Percentiles rank a stretch among this genome's conserved stretches.
These are phyloP conservation scores for Dicroscelio sp. DNA, from an alignment of 2,888 invertebrate species.

Conservation along the genomic window DNA sequence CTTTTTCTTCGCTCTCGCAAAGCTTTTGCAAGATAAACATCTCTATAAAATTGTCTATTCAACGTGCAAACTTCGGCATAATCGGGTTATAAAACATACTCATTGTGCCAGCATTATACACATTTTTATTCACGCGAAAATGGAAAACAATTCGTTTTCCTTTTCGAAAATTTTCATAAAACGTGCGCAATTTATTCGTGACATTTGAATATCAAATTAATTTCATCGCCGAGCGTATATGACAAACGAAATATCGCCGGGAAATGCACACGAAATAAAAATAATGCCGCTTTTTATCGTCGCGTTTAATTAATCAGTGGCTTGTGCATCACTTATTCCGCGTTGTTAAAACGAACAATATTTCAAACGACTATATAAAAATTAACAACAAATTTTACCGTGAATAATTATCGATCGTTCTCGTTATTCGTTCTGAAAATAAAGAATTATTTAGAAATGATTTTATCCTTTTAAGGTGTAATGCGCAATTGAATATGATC, in stretches of 20 bases:
- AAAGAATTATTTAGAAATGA: too few species aligned
- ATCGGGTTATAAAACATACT: conserved; percentile 79
- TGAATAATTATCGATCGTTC: too few species aligned
- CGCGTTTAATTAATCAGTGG: conserved; percentile 25
- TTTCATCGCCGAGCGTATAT: conserved; percentile 15
- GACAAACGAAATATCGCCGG: conserved; percentile 34
- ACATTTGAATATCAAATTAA: conserved; percentile 68
- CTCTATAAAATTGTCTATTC: conserved; percentile 79
- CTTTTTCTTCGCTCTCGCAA: conserved; percentile 66
- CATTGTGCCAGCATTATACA: conserved; percentile 57
- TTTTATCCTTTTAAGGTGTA: too few species aligned
- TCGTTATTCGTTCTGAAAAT: too few species aligned
- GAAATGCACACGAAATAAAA: conserved; percentile 23
- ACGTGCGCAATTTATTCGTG: conserved; percentile 8
- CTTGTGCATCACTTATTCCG: background rate
- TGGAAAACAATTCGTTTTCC: conserved; percentile 57
- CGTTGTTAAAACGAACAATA: background rate
- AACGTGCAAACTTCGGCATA: conserved; percentile 76
- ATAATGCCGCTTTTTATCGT: conserved; percentile 22
- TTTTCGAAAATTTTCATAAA: conserved; percentile 43
- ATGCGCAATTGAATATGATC: too few species aligned
- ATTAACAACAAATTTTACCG: too few species aligned
- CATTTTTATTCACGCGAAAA: conserved; percentile 50
- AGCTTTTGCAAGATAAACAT: conserved; percentile 73
- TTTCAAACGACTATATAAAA: too few species aligned